Percentiles rank a stretch among this genome's conserved stretches.
phyloP scores from a whole-genome alignment of 2,113 vertebrate genomes.

The Plecotus auritus region DNA sequence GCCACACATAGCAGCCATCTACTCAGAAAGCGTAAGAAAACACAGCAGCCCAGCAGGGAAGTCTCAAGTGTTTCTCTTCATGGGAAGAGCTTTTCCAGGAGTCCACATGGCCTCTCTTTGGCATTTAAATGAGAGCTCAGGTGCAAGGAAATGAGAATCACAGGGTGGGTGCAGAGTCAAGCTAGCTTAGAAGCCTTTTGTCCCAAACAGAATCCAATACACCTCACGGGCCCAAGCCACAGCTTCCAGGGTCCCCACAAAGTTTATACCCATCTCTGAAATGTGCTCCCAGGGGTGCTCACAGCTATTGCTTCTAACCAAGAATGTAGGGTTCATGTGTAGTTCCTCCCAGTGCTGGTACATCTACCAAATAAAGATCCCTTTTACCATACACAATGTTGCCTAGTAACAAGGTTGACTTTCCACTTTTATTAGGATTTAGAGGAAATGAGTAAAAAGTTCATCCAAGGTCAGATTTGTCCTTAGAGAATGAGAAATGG shows the following conservation, averaged over 20 bases:
- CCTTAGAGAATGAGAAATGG: background rate
- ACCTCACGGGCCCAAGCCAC: background rate
- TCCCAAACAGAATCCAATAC: background rate
- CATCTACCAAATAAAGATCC: background rate
- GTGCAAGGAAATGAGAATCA: background rate
- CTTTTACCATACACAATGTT: background rate
- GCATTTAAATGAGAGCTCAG: background rate
- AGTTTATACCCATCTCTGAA: background rate
- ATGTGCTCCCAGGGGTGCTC: background rate
- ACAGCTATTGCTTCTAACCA: background rate
- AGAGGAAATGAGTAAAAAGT: conserved; percentile 17
- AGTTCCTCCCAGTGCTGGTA: background rate
- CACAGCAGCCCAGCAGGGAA: background rate
- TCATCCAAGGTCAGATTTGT: conserved; percentile 14
- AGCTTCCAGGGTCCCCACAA: background rate
- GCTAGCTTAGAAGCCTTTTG: background rate
- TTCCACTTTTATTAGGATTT: conserved; percentile 2
- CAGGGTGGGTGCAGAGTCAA: background rate
- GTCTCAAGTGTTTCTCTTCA: background rate
- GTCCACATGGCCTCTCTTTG: background rate
- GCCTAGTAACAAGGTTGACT: background rate
- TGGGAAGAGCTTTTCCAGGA: background rate
- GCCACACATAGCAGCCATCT: background rate
- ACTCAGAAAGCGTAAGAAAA: background rate
- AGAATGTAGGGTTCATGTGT: background rate